Conservation (phyloP, 2,113 vertebrate species). For the Heterocephalus glaber region DNA sequence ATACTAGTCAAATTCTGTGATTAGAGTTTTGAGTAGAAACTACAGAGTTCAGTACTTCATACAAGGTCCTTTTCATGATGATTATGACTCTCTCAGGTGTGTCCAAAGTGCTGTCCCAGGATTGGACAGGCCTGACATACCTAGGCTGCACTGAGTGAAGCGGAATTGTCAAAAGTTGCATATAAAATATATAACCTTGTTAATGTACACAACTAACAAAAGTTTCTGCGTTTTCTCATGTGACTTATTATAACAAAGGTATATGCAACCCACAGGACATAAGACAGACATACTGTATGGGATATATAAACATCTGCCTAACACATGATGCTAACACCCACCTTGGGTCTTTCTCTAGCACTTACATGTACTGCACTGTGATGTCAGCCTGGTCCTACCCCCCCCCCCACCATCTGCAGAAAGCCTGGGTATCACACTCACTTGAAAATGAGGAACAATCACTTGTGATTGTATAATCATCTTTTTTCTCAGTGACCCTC, state of each 20-base stretch:
- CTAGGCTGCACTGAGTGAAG: background rate
- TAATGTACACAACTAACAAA: background rate
- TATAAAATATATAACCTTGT: background rate
- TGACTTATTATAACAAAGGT: background rate
- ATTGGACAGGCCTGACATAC: background rate
- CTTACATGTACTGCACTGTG: fast-evolving
- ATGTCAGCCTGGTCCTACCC: fast-evolving
- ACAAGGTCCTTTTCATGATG: background rate
- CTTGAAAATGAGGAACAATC: background rate
- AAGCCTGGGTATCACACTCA: background rate
- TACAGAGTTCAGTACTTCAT: background rate
- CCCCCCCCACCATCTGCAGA: background rate
- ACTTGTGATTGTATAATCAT: background rate
- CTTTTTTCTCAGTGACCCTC: background rate
- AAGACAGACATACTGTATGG: background rate
- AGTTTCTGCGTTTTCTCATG: background rate
- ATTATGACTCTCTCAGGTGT: background rate
- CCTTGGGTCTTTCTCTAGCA: background rate
- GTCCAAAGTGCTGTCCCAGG: too few species aligned
- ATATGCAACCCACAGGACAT: background rate
- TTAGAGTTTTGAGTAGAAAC: background rate
- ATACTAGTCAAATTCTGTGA: background rate
- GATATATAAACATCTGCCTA: background rate
- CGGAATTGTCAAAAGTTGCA: background rate
- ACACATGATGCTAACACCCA: too few species aligned